phyloP scores from a whole-genome alignment of 53 echinoderm and acorn worm genomes.

The Hippasteria phrygiana region DNA sequence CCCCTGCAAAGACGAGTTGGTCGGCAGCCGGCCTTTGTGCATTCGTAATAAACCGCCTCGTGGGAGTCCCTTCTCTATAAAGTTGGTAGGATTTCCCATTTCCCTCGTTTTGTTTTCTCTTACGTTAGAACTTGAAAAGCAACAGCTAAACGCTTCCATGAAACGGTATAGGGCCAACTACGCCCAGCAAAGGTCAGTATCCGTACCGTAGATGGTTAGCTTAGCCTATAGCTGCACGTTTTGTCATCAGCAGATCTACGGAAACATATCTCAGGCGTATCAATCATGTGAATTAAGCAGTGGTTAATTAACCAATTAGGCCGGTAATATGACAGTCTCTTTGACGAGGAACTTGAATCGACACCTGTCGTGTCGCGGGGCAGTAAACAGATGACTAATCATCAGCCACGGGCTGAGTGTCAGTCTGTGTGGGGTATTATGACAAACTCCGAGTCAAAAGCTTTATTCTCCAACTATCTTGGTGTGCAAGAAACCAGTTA shows the following conservation, averaged over 20 bases:
- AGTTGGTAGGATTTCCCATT: slow-evolving; percentile 1
- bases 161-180: no score
- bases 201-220: background rate
- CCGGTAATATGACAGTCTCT: background rate
- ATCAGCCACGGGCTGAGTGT: background rate
- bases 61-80: background rate
- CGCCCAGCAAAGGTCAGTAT: no score
- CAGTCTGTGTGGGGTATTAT: no score
- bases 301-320: slow-evolving; percentile 41
- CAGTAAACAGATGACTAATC: slow-evolving; percentile 16
- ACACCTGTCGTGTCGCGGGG: slow-evolving; percentile 14
- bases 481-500: no score
- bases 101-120: slow-evolving; percentile 17
- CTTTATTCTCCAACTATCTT: no score
- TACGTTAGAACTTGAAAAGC: background rate
- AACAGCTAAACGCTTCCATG: background rate
- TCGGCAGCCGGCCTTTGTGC: slow-evolving; percentile 20
- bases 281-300: slow-evolving; percentile 29
- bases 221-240: background rate
- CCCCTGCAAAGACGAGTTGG: slow-evolving; percentile 26
- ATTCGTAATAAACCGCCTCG: slow-evolving; percentile 1
- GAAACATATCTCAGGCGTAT: slow-evolving; percentile 13
- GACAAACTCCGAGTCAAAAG: no score
- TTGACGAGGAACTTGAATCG: slow-evolving; percentile 2
- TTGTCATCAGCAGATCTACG: background rate